Conservation (phyloP, 2,888 invertebrate genomes). For the Anticlea derivata region DNA sequence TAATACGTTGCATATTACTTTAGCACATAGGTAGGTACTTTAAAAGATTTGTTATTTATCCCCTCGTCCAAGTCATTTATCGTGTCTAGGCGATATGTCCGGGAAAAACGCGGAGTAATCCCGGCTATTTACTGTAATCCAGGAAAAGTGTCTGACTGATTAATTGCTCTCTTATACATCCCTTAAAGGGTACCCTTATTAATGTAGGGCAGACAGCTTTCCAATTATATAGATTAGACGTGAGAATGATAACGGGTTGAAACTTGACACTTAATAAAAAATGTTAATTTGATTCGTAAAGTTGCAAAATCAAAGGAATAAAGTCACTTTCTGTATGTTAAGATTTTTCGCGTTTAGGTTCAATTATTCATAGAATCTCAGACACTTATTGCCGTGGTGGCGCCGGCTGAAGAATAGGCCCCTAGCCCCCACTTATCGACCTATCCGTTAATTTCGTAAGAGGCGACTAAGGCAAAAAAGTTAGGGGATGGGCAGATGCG, state of each 20-base stretch:
- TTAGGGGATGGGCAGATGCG: no score
- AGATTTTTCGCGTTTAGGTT: no score
- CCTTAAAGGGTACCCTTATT: conserved; percentile 34
- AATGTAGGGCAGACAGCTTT: conserved; percentile 30
- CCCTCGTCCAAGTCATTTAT: conserved; percentile 43
- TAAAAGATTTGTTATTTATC: conserved; percentile 14
- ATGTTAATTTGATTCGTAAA: no score
- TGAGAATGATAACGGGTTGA: conserved; percentile 9
- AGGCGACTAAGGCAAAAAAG: no score
- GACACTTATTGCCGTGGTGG: no score
- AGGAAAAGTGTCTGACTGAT: conserved; percentile 60
- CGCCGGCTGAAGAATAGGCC: no score
- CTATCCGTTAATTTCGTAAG: no score
- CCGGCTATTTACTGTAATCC: conserved; percentile 62
- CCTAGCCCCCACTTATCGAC: no score
- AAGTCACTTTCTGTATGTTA: no score
- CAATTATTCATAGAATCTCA: no score
- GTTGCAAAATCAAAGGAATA: not conserved
- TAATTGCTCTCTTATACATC: conserved; percentile 49
- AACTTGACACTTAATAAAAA: not conserved
- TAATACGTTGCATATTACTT: not conserved
- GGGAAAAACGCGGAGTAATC: conserved; percentile 56
- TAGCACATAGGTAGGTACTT: conserved; percentile 1
- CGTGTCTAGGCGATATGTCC: conserved; percentile 43
- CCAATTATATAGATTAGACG: conserved; percentile 23